A percentile compares a stretch with the other conserved stretches of the same genome.
These are phyloP conservation scores for Hiodon alosoides DNA, from an alignment of 2,113 vertebrate species.

Conservation along the genomic window DNA sequence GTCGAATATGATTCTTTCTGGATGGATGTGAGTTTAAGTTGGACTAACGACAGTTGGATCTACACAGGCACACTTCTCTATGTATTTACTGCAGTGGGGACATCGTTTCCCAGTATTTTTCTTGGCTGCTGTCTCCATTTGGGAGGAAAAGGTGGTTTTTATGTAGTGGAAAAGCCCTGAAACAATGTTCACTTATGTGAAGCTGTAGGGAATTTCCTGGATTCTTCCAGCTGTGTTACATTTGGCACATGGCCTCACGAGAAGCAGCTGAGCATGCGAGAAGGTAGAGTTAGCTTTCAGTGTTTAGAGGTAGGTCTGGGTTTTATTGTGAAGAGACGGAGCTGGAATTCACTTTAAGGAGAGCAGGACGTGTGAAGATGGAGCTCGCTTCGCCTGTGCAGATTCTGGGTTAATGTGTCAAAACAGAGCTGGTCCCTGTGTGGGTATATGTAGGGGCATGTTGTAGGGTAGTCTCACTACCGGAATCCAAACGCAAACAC, in stretches of 20 bases:
- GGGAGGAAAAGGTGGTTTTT: slow-evolving; percentile 42
- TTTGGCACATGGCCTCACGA: slow-evolving; percentile 52
- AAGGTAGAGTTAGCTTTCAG: too few species aligned
- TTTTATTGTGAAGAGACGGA: too few species aligned
- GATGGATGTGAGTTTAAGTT: too few species aligned
- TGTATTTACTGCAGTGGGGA: too few species aligned
- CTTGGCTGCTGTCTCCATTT: slow-evolving; percentile 32
- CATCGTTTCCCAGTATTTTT: slow-evolving; percentile 26
- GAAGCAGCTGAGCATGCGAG: slow-evolving; percentile 51
- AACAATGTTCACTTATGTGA: slow-evolving; percentile 51
- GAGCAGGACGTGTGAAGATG: too few species aligned
- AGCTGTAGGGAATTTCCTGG: slow-evolving; percentile 60
- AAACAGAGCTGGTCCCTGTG: not conserved
- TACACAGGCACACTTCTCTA: too few species aligned
- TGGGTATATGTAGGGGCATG: not conserved
- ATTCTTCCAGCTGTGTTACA: slow-evolving; percentile 54
- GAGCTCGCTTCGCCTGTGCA: not conserved
- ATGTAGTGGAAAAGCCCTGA: slow-evolving; percentile 44
- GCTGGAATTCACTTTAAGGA: too few species aligned
- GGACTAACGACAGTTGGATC: too few species aligned
- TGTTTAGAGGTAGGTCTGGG: too few species aligned
- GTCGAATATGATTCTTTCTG: too few species aligned
- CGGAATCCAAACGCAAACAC: too few species aligned
- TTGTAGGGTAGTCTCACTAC: too few species aligned
- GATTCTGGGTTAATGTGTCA: not conserved